phyloP scores from a whole-genome alignment of 2,888 invertebrate genomes.

The Zygothrica quintamaculata region DNA sequence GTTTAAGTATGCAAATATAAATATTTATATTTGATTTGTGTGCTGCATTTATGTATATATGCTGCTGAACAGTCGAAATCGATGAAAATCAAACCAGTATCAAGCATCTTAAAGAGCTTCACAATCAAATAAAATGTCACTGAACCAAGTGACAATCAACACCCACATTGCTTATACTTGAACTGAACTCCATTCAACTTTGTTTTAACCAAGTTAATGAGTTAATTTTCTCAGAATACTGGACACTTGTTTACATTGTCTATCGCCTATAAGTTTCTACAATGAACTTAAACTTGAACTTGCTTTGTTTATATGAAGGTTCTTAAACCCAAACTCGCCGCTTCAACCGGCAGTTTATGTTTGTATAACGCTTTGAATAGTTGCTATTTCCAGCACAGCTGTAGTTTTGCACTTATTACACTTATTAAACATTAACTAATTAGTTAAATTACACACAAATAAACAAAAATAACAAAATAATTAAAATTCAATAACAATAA shows the following conservation, averaged over 20 bases:
- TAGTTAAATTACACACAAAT: no score
- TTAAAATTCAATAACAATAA: no score
- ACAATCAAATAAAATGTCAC: constrained; percentile 44
- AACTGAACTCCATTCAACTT: constrained; percentile 48
- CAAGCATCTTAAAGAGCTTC: constrained; percentile 11
- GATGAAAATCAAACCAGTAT: constrained; percentile 35
- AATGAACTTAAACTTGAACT: constrained; percentile 50
- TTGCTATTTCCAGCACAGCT: neutral
- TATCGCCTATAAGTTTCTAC: neutral
- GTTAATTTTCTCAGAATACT: constrained; percentile 45
- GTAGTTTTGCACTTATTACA: no score
- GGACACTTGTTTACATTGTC: constrained; percentile 13
- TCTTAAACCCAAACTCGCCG: constrained; percentile 36
- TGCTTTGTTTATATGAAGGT: constrained; percentile 15
- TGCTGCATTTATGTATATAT: constrained; percentile 46
- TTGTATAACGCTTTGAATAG: constrained; percentile 11
- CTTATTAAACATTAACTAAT: no score
- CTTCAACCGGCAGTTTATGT: constrained; percentile 23
- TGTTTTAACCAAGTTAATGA: constrained; percentile 36
- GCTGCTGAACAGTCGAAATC: constrained; percentile 37
- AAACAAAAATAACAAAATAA: no score
- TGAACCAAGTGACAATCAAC: constrained; percentile 42
- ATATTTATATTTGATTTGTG: constrained; percentile 63
- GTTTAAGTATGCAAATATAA: constrained; percentile 69
- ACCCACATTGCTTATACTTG: constrained; percentile 40